Base-by-base conservation (phyloP, 2,113 vertebrate genomes). In the Scomber japonicus region DNA sequence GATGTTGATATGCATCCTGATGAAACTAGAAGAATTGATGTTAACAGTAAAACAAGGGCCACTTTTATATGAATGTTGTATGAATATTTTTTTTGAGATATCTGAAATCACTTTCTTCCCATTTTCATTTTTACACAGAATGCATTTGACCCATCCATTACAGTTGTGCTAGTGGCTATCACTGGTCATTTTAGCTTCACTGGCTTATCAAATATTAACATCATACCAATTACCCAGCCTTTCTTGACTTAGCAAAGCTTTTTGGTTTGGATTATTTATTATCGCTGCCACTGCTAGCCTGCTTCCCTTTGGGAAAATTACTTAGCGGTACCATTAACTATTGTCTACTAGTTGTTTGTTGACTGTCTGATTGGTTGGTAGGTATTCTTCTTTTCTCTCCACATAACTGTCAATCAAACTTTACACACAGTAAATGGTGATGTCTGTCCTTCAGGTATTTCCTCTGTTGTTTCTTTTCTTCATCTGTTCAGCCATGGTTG, bases 181-280 rank as follows among this genome's bases (percentile, higher is more conserved):
- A 81, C 71, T 78, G 84, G 66, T 87, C 70, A 80, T 62, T 84
- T 90, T 60, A 87, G 59, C 64, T 81, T 81, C 63, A 74, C 64
- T 57, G 74, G 48, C 78, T 80, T 70, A 85, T 87, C 54, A 85
- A 85, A 86, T 85, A 83, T 87, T 85, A 82, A 71, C 54, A 62
- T 69, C 71, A 53, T 71, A 85, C 64, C 82, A 85, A 84, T 88
- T 89, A 88, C 60, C 73, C 55, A 24, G 79, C 66, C 11, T 75
- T 70, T 64, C 71, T 67, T 70, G 46, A 69, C 17, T 87, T 70
- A 71, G 69, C 60, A 78, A 59, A 86, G 78, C 56, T 60, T 78
- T 64, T 70, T 67, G 78, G 66, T 76, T 68, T 63, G 59, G 64
- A 75, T 84, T 81, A 78, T 90, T 81, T 89, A 84, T 87, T 84